phyloP scores from a whole-genome alignment of 2,113 vertebrate genomes.

The Centropus bengalensis region DNA sequence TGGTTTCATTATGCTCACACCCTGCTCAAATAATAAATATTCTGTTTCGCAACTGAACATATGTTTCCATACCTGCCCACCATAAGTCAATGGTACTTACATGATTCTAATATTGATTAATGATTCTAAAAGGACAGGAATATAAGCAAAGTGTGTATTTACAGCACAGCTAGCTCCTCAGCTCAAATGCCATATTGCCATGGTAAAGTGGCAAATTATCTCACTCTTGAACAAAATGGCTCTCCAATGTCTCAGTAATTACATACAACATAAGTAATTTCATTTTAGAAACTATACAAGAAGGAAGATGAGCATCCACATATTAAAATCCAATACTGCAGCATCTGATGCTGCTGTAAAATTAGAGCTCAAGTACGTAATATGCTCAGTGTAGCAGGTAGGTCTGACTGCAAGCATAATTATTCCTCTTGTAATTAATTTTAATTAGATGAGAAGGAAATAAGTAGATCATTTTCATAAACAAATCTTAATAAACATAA shows the following conservation, averaged over 20 bases:
- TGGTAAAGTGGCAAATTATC: slow-evolving; percentile 71
- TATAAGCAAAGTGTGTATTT: slow-evolving; percentile 17
- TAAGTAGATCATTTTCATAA: slow-evolving; percentile 34
- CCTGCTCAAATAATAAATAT: background rate
- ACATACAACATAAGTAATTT: background rate
- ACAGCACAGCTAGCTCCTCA: slow-evolving; percentile 71
- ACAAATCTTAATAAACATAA: slow-evolving; percentile 54
- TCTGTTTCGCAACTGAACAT: background rate
- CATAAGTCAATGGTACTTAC: background rate
- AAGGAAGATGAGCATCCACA: slow-evolving; percentile 59
- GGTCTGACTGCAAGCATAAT: slow-evolving; percentile 70
- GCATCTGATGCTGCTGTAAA: slow-evolving; percentile 70
- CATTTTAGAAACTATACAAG: slow-evolving; percentile 64
- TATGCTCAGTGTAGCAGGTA: slow-evolving; percentile 56
- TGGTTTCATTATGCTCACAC: background rate
- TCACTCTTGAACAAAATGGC: slow-evolving; percentile 43
- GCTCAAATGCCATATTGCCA: slow-evolving; percentile 64
- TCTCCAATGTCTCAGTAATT: slow-evolving; percentile 24
- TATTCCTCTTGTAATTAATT: slow-evolving; percentile 68
- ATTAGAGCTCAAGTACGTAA: slow-evolving; percentile 75
- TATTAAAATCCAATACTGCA: slow-evolving; percentile 70
- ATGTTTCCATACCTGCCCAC: background rate
- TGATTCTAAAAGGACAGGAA: background rate
- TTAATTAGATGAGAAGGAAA: slow-evolving; percentile 62
- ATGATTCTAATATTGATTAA: too few species aligned